Evolutionary conservation across 2,797 vertebrate genomes (phyloP), one percentile per base, ranked within the genome.

Genomic region (Neostethus bicornis): DNA sequence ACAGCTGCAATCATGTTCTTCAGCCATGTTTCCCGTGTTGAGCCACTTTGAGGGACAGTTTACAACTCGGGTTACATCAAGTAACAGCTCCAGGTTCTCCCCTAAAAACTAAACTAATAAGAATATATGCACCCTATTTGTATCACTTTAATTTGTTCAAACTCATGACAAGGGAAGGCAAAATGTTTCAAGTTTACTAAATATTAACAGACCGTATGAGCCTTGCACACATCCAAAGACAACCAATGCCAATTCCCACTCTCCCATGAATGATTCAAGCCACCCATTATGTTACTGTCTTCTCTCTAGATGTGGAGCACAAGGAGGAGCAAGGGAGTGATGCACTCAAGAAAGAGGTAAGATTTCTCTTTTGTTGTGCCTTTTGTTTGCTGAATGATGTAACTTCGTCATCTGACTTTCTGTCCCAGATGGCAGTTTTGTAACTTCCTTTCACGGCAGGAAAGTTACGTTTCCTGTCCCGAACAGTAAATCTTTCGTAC

Each of bases 281-380:
- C 68, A 75, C 78, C 57, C 61, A 66, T 85, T 82, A 63, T 88
- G 72, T 85, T 4, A 38, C 65, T 87, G 70, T 82, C 74, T 85
- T 81, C 73, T 70, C 64, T 88, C 48, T 89, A 93, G 92, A 93
- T 87, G 90, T 93, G 79, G 91, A 93, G 81, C 91, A 91, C 78
- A 91, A 89, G 70, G 90, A 92, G 64, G 91, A 92, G 54, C 89
- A 91, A 26, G 71, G 82, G 37, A 70, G 55, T 4, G 88, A 90
- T 51, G 71, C 75, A 41, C 74, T 81, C 74, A 92, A 91, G 84
- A 90, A 73, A 2, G 91, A 92, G 92, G 92, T 93, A 91, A 86
- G 90, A 75, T 43, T 66, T 72, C 66, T 61, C 68, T 59, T 59
- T 44, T 55, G 41, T 50, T 46, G 28, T 66, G 61, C 80, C 66